A percentile compares a stretch with the other conserved stretches of the same genome.
phyloP scores from a whole-genome alignment of 2,888 invertebrate genomes.

The Physocephala rufipes region DNA sequence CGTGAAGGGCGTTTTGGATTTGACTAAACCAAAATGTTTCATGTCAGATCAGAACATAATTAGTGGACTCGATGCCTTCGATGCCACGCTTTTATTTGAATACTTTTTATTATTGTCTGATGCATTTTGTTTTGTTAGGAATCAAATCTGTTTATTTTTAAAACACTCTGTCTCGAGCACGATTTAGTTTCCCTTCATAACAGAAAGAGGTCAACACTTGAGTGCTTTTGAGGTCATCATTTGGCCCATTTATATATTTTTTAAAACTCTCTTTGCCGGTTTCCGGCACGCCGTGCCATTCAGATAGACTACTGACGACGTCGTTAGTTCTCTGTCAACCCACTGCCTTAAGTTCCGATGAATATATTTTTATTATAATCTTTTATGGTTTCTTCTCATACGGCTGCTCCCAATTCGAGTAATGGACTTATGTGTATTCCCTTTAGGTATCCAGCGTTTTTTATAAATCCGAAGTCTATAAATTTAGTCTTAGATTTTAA shows the following conservation, averaged over 20 bases:
- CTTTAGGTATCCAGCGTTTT: too few species aligned
- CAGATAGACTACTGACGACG: background rate
- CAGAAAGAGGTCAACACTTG: constrained; percentile 27
- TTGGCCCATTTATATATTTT: constrained; percentile 46
- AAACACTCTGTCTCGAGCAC: constrained; percentile 11
- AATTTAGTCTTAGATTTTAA: too few species aligned
- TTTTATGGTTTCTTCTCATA: too few species aligned
- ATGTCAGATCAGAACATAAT: constrained; percentile 51
- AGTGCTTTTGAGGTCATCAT: constrained; percentile 54
- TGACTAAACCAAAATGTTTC: constrained; percentile 48
- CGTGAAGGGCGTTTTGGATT: constrained; percentile 10
- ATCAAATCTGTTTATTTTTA: constrained; percentile 31
- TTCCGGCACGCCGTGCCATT: constrained; percentile 12
- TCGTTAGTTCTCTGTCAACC: too few species aligned
- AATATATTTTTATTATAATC: background rate
- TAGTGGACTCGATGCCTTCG: constrained; percentile 36
- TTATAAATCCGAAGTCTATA: too few species aligned
- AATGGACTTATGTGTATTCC: too few species aligned
- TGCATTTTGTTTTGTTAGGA: constrained; percentile 23
- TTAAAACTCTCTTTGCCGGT: constrained; percentile 7
- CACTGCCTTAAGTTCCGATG: too few species aligned
- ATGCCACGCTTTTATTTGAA: constrained; percentile 6
- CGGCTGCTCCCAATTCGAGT: too few species aligned
- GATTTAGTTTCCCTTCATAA: background rate
- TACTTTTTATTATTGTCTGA: too few species aligned